Evolutionary conservation across 2,888 invertebrate species (phyloP).

Genomic region (Adelphocoris suturalis): DNA sequence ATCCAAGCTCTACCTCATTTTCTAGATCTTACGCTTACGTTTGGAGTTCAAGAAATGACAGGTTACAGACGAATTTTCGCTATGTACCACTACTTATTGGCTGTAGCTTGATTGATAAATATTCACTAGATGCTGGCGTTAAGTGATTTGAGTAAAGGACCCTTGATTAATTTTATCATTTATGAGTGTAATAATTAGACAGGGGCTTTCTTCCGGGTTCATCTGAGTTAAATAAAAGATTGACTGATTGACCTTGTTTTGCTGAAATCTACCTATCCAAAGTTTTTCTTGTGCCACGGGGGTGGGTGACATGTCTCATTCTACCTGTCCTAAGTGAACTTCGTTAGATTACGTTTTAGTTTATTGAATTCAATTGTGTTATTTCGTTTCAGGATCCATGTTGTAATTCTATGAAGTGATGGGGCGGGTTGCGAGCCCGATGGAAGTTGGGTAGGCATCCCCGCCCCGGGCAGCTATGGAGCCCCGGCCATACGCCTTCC

Average conservation of each 20-base stretch:
- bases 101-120: conserved; percentile 49
- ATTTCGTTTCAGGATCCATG: conserved; percentile 69
- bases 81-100: conserved; percentile 52
- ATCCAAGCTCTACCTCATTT: conserved; percentile 37
- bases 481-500: conserved; percentile 85
- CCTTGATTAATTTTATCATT: not conserved
- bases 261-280: not conserved
- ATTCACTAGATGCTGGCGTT: not conserved
- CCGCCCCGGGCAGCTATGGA: conserved; percentile 78
- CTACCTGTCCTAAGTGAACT: not conserved
- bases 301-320: not conserved
- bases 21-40: not conserved
- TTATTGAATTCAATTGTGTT: not conserved
- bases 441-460: conserved; percentile 90
- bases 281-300: not conserved
- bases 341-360: not conserved
- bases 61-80: conserved; percentile 71
- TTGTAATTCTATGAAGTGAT: conserved; percentile 79
- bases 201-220: not conserved
- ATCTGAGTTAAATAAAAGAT: not conserved
- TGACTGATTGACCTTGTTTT: conserved; percentile 67
- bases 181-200: not conserved
- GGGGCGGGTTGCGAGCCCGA: conserved; percentile 92
- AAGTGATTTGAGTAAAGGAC: not conserved
- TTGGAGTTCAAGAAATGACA: conserved; percentile 70